phyloP scores from a whole-genome alignment of 1,140 invertebrate genomes.

The Cryptotermes secundus region DNA sequence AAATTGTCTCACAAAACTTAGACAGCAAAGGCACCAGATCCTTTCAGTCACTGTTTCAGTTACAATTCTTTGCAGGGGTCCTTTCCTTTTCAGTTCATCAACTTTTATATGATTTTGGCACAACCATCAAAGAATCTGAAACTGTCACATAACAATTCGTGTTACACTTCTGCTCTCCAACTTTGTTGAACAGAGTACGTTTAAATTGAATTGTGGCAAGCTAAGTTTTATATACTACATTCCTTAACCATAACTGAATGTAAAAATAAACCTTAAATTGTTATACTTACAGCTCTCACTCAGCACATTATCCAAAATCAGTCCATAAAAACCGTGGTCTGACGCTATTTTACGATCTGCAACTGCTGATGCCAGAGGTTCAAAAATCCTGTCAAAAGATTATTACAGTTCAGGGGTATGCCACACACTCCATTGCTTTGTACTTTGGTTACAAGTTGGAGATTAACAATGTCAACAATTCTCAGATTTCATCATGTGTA shows the following conservation, averaged over 20 bases:
- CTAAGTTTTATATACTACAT: no score
- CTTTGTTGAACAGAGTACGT: no score
- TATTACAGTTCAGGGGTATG: slow-evolving; percentile 24
- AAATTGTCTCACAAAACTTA: not conserved
- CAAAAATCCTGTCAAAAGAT: slow-evolving; percentile 45
- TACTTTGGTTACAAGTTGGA: no score
- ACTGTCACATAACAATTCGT: slow-evolving; percentile 37
- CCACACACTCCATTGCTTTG: not conserved
- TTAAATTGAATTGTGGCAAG: no score
- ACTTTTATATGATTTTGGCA: slow-evolving; percentile 38
- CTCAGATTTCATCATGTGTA: no score
- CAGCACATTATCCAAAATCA: slow-evolving; percentile 44
- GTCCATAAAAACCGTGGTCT: slow-evolving; percentile 42
- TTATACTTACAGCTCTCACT: slow-evolving; percentile 45
- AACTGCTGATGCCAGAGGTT: slow-evolving; percentile 40
- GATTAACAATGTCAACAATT: no score
- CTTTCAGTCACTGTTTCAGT: not conserved
- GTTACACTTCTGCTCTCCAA: no score
- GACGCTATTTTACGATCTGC: slow-evolving; percentile 31
- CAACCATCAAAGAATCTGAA: slow-evolving; percentile 42
- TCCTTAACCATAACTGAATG: no score
- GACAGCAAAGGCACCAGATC: not conserved
- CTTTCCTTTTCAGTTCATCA: slow-evolving; percentile 21
- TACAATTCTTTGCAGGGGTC: not conserved
- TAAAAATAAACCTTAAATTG: no score